Percentiles rank a stretch among this genome's conserved stretches.
phyloP scores from a whole-genome alignment of 2,797 vertebrate species.

The Eulemur mongoz region DNA sequence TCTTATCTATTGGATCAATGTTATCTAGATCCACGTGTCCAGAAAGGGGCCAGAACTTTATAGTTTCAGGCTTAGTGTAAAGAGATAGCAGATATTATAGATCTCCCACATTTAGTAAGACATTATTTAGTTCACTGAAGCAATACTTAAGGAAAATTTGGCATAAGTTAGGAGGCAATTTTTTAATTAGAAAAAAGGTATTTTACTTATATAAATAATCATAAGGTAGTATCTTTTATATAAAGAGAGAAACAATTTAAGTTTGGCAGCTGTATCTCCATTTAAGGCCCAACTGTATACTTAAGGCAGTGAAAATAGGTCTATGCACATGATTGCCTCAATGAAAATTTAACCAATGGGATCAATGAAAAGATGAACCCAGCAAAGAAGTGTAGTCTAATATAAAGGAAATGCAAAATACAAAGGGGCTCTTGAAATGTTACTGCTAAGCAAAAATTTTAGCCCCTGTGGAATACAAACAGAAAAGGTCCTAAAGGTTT shows the following conservation, averaged over 20 bases:
- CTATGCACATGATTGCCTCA: not conserved
- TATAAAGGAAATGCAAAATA: constrained; percentile 31
- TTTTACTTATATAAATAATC: not conserved
- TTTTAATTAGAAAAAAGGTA: constrained; percentile 9
- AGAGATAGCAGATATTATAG: not conserved
- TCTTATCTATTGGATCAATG: not conserved
- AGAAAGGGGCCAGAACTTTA: not conserved
- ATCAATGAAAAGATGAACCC: not conserved
- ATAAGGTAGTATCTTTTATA: constrained; percentile 31
- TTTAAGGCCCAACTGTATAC: not conserved
- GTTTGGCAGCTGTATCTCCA: not conserved
- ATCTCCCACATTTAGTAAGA: not conserved
- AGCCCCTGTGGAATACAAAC: not conserved
- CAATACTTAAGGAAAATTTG: constrained; percentile 3
- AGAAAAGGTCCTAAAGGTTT: not conserved
- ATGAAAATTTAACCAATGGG: constrained; percentile 1
- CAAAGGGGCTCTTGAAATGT: not conserved
- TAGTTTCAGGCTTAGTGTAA: not conserved
- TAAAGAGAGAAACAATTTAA: constrained; percentile 23
- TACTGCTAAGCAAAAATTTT: not conserved
- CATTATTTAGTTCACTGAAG: constrained; percentile 3
- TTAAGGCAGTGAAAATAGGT: not conserved
- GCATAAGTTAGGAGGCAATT: not conserved
- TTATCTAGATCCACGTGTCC: not conserved
- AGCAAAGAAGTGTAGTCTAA: not conserved